These are phyloP conservation scores for Tigriopus japonicus DNA, from an alignment of 1,140 invertebrate species.

Conservation along the genomic window DNA sequence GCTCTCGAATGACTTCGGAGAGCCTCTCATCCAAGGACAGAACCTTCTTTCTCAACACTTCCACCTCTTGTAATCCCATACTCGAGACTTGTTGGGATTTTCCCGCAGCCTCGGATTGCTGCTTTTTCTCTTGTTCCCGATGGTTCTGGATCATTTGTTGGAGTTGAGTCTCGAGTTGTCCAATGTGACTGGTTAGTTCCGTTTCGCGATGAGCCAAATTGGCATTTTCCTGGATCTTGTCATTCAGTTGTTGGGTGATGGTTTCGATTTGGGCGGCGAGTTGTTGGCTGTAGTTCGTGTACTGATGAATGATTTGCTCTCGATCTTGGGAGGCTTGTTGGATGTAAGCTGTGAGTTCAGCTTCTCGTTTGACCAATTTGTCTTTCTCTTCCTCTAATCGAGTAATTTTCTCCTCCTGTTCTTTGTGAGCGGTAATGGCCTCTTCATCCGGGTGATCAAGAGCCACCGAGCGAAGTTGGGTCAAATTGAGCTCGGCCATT, in stretches of 20 bases:
- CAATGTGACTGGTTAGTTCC: not conserved
- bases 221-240: conserved; percentile 3
- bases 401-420: not conserved
- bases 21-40: not conserved
- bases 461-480: not conserved
- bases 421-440: not conserved
- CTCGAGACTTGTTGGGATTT: not conserved
- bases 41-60: conserved; percentile 1
- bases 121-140: not conserved
- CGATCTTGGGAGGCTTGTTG: conserved; percentile 1
- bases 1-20: not conserved
- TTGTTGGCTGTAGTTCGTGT: conserved; percentile 8
- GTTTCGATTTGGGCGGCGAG: conserved; percentile 4
- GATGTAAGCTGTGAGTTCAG: conserved; percentile 4
- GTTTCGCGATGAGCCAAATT: not conserved
- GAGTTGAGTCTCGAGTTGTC: not conserved
- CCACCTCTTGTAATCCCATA: not conserved
- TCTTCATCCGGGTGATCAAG: too few relatives aligned
- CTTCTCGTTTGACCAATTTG: not conserved
- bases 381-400: not conserved
- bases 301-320: conserved; percentile 10
- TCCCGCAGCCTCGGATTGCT: not conserved
- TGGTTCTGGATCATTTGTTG: not conserved
- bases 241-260: not conserved
- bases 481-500: not conserved